Evolutionary conservation across 2,888 invertebrate species (phyloP).

Genomic region (Myathropa florea): DNA sequence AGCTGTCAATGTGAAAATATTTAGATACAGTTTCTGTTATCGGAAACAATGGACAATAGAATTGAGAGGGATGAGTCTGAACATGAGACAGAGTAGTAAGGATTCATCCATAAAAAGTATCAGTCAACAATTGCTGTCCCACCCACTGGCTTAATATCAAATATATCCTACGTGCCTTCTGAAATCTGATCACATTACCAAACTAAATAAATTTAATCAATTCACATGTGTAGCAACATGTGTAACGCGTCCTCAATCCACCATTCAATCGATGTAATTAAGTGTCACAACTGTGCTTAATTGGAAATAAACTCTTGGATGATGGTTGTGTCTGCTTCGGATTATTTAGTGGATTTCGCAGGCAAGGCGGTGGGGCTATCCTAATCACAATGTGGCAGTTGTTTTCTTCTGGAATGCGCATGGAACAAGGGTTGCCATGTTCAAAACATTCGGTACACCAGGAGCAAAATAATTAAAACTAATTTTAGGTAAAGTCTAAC

Average conservation of each 20-base stretch:
- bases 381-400: conserved; percentile 47
- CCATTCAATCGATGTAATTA: conserved; percentile 62
- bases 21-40: background rate
- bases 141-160: background rate
- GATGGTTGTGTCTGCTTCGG: conserved; percentile 41
- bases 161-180: background rate
- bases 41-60: background rate
- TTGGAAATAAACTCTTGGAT: conserved; percentile 55
- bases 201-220: conserved; percentile 45
- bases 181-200: conserved; percentile 15
- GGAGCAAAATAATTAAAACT: background rate
- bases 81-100: background rate
- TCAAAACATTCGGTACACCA: background rate
- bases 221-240: conserved; percentile 45
- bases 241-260: conserved; percentile 50
- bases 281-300: conserved; percentile 63
- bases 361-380: conserved; percentile 6
- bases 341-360: conserved; percentile 53
- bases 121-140: too few relatives aligned
- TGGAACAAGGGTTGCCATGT: conserved; percentile 24
- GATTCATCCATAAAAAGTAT: too few relatives aligned
- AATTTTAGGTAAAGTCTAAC: too few relatives aligned
- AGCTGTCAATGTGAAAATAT: background rate
- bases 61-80: background rate
- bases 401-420: conserved; percentile 29